phyloP scores from a whole-genome alignment of 1,140 invertebrate genomes.

The Oryzaephilus surinamensis region DNA sequence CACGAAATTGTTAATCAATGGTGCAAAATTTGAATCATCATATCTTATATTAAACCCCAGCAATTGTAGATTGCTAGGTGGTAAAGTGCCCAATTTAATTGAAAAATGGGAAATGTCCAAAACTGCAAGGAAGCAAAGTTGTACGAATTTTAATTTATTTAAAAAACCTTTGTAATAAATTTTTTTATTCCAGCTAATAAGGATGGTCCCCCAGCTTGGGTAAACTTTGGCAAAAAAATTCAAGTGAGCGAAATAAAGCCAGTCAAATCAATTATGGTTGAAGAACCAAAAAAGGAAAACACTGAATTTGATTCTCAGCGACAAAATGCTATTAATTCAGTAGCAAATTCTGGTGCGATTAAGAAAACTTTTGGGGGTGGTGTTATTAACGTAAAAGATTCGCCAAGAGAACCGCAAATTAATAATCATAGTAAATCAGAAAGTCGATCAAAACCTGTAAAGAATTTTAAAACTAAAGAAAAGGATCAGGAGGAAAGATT shows the following conservation, averaged over 20 bases:
- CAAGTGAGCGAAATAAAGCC: constrained; percentile 41
- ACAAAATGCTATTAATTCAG: constrained; percentile 78
- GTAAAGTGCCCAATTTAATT: constrained; percentile 67
- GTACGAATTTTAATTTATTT: constrained; percentile 1
- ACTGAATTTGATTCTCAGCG: constrained; percentile 77
- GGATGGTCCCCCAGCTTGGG: constrained; percentile 50
- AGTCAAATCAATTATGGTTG: constrained; percentile 69
- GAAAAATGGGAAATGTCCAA: constrained; percentile 85
- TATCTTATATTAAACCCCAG: constrained; percentile 54
- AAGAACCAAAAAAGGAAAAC: constrained; percentile 50
- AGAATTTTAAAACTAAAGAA: constrained; percentile 31
- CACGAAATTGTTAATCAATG: constrained; percentile 52
- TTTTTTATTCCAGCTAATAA: constrained; percentile 14
- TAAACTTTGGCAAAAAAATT: constrained; percentile 77
- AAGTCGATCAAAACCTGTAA: constrained; percentile 39
- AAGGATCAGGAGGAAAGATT: constrained; percentile 49
- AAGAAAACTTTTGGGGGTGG: constrained; percentile 70
- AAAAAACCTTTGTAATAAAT: not conserved
- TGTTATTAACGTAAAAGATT: too few relatives aligned
- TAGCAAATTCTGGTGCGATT: constrained; percentile 61
- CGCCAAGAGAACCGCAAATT: too few relatives aligned
- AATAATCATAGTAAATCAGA: too few relatives aligned
- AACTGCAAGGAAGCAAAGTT: constrained; percentile 56
- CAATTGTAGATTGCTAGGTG: constrained; percentile 62
- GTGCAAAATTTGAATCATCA: constrained; percentile 50